phyloP scores from a whole-genome alignment of 1,140 invertebrate species.

The Atopsyche davidsoni region DNA sequence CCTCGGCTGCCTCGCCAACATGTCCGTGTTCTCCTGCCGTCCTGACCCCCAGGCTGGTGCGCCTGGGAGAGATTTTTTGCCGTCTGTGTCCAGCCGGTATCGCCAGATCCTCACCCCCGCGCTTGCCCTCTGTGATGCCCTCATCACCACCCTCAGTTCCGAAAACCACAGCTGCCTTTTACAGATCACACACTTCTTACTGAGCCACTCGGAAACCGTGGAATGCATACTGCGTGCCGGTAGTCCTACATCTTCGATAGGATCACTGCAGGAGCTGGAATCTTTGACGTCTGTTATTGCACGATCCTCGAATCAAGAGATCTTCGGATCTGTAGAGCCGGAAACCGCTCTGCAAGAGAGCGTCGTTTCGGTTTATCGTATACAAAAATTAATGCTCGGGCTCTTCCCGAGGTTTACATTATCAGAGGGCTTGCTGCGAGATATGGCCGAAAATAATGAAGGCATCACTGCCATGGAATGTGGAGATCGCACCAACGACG shows the following conservation, averaged over 20 bases:
- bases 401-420: conserved; percentile 62
- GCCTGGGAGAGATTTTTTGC: conserved; percentile 34
- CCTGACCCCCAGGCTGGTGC: conserved; percentile 55
- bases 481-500: no score
- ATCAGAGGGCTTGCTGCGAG: conserved; percentile 32
- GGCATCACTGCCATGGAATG: no score
- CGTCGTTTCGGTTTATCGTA: conserved; percentile 45
- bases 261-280: conserved; percentile 64
- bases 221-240: conserved; percentile 66
- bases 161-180: conserved; percentile 73
- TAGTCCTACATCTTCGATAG: conserved; percentile 55
- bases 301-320: conserved; percentile 58
- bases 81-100: conserved; percentile 51
- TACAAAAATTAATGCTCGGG: conserved; percentile 64
- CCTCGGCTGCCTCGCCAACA: conserved; percentile 65
- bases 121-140: conserved; percentile 69
- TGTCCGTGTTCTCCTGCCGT: conserved; percentile 72
- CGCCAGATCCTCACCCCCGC: conserved; percentile 76
- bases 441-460: conserved; percentile 21
- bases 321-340: conserved; percentile 31
- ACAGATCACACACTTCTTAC: conserved; percentile 72
- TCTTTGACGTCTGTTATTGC: conserved; percentile 73
- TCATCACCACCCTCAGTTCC: conserved; percentile 74
- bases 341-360: conserved; percentile 47
- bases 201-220: conserved; percentile 75